phyloP scores from a whole-genome alignment of 2,888 invertebrate genomes.

The Pterostichus madidus region DNA sequence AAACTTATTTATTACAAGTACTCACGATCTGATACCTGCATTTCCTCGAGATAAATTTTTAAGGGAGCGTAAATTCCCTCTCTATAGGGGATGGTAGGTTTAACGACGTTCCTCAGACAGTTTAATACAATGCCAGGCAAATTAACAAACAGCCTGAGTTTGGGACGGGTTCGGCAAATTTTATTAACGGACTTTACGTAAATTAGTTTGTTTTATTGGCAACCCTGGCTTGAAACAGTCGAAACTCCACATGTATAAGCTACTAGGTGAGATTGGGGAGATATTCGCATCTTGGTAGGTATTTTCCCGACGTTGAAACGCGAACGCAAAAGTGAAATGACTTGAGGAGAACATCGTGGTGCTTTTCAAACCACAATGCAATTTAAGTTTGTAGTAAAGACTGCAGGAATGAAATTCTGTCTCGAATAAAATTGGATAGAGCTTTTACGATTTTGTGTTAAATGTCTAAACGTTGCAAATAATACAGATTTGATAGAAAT shows the following conservation, averaged over 20 bases:
- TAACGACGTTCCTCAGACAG: conserved; percentile 27
- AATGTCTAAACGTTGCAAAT: conserved; percentile 43
- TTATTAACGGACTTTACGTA: conserved; percentile 56
- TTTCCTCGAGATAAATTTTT: conserved; percentile 19
- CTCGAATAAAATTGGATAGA: conserved; percentile 49
- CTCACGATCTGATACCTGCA: conserved; percentile 36
- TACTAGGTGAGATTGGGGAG: conserved; percentile 9
- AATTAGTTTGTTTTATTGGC: conserved; percentile 57
- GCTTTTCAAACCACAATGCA: conserved; percentile 34
- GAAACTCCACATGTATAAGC: conserved; percentile 6
- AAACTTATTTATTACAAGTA: conserved; percentile 22
- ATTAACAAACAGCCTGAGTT: conserved; percentile 45
- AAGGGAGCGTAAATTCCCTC: conserved; percentile 24
- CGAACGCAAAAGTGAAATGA: conserved; percentile 16
- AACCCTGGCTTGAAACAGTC: conserved; percentile 7
- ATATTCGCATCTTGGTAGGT: background rate
- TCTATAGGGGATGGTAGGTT: background rate
- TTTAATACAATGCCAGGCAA: conserved; percentile 52
- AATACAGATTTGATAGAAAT: conserved; percentile 48
- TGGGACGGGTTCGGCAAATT: conserved; percentile 24
- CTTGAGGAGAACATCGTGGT: background rate
- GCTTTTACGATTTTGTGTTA: conserved; percentile 45
- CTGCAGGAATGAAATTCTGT: conserved; percentile 37
- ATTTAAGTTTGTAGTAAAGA: conserved; percentile 53
- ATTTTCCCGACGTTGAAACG: background rate